A percentile compares a stretch with the other conserved stretches of the same genome.
Conservation (phyloP, 2,113 vertebrate species). For the Meleagris gallopavo region DNA sequence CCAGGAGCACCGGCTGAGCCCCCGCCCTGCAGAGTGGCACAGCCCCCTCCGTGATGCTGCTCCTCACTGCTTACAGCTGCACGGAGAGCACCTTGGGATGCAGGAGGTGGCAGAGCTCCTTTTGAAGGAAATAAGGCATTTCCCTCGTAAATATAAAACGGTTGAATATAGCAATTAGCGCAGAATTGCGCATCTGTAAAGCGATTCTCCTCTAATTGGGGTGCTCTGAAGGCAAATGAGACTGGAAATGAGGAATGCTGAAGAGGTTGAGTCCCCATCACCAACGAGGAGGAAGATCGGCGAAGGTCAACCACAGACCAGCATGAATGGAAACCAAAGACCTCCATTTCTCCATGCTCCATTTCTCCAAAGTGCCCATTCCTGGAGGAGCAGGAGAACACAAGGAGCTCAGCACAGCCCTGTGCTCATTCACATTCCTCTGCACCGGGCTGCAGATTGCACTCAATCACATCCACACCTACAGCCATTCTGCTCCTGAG, state of each 20-base stretch:
- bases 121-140: constrained; percentile 35
- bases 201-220: constrained; percentile 56
- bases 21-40: no score
- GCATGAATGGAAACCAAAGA: fast-evolving
- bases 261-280: constrained; percentile 17
- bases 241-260: constrained; percentile 42
- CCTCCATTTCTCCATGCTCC: background rate
- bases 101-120: background rate
- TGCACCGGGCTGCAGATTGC: fast-evolving
- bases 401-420: no score
- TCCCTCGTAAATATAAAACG: constrained; percentile 51
- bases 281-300: background rate
- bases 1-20: background rate
- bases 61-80: background rate
- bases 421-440: fast-evolving
- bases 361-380: background rate
- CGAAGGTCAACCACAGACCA: background rate
- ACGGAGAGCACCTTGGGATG: constrained; percentile 27
- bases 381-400: background rate
- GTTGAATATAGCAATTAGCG: constrained; percentile 52
- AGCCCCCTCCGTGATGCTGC: background rate
- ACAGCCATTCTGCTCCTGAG: background rate
- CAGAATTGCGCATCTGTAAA: constrained; percentile 19
- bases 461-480: background rate
- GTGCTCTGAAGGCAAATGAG: constrained; percentile 56